A percentile compares a stretch with the other conserved stretches of the same genome.
These are phyloP conservation scores for Aphelenchoides fujianensis DNA, from an alignment of 1,140 invertebrate genomes.

Conservation along the genomic window DNA sequence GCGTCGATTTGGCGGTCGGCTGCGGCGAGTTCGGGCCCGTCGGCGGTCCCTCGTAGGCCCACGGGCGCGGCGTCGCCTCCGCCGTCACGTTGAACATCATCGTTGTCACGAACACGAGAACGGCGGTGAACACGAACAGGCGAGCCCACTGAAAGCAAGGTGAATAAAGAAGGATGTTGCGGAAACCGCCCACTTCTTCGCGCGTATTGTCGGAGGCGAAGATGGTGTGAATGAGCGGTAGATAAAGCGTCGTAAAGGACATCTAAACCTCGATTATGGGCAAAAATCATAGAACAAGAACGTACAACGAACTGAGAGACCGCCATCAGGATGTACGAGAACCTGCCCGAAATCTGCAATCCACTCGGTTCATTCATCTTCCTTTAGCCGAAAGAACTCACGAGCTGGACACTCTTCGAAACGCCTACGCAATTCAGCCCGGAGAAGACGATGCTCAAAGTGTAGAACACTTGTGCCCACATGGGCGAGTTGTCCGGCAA, in stretches of 20 bases:
- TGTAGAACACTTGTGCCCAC: constrained; percentile 15
- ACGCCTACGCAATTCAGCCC: neutral
- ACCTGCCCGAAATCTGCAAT: constrained; percentile 16
- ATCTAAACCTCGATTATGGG: neutral
- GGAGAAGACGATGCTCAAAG: neutral
- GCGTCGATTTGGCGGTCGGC: neutral
- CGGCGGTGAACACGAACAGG: constrained; percentile 5
- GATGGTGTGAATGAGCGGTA: constrained; percentile 3
- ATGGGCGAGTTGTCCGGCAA: neutral
- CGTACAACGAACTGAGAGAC: neutral
- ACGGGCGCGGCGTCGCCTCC: constrained; percentile 20
- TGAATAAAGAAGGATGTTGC: too few relatives aligned
- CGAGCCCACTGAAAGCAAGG: too few relatives aligned
- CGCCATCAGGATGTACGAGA: neutral
- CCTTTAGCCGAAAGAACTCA: constrained; percentile 1
- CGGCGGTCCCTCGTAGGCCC: constrained; percentile 4
- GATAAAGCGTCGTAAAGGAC: neutral
- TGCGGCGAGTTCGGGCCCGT: neutral
- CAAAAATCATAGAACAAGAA: too few relatives aligned
- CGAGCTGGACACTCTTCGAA: neutral
- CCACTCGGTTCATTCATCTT: neutral
- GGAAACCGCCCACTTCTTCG: too few relatives aligned
- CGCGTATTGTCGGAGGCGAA: constrained; percentile 11
- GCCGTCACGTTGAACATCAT: constrained; percentile 21
- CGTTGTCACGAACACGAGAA: constrained; percentile 5